Conservation (phyloP, 2,113 vertebrate genomes). For the Holacanthus passer region DNA sequence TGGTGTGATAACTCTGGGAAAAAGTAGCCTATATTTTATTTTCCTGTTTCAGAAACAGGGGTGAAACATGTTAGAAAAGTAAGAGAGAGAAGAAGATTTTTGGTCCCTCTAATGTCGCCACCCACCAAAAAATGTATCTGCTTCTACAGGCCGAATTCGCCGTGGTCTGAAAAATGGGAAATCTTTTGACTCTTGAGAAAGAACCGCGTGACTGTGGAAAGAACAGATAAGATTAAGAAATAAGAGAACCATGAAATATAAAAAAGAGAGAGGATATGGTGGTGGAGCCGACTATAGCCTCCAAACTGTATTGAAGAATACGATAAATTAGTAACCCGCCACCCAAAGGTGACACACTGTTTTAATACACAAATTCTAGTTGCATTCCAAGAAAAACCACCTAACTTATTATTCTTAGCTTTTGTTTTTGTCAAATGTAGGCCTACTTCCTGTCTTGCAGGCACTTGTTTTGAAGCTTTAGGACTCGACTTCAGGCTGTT, state of each 20-base stretch:
- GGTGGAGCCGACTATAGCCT: not conserved
- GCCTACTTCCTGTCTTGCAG: constrained; percentile 45
- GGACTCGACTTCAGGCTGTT: constrained; percentile 31
- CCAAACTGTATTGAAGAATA: constrained; percentile 31
- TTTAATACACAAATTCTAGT: constrained; percentile 51
- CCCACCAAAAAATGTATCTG: not conserved
- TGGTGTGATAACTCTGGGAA: constrained; percentile 39
- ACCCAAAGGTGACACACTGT: constrained; percentile 31
- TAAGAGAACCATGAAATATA: too few species aligned
- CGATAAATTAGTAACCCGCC: constrained; percentile 1
- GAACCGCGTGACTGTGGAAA: not conserved
- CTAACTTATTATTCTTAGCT: constrained; percentile 42
- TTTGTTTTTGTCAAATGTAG: constrained; percentile 55
- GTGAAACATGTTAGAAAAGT: not conserved
- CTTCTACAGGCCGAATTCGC: not conserved
- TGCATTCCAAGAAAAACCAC: constrained; percentile 79
- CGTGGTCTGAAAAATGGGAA: constrained; percentile 18
- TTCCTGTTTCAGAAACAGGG: constrained; percentile 8
- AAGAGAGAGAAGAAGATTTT: not conserved
- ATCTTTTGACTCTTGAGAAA: not conserved
- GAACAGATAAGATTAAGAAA: not conserved
- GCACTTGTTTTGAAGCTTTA: constrained; percentile 67
- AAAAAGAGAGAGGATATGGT: not conserved
- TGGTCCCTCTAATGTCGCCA: not conserved
- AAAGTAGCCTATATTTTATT: not conserved